Percentiles rank a stretch among this genome's conserved stretches.
These are phyloP conservation scores for Tretioscincus oriximinensis DNA, from an alignment of 2,113 vertebrate species.

Conservation along the genomic window DNA sequence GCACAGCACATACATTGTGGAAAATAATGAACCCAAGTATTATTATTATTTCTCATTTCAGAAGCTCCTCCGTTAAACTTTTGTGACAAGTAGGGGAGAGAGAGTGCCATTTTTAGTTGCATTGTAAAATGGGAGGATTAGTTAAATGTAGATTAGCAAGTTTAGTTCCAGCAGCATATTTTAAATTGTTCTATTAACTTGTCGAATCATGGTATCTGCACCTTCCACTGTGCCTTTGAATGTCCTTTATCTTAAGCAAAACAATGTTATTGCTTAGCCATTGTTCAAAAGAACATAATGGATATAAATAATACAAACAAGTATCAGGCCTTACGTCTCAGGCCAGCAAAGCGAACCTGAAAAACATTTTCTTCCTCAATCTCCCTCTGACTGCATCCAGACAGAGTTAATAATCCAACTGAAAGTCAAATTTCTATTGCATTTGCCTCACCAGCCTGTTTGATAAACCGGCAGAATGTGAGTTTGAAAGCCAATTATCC, in stretches of 20 bases:
- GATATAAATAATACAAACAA: no score
- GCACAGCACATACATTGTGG: constrained; percentile 11
- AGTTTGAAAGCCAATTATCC: no score
- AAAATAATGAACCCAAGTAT: constrained; percentile 39
- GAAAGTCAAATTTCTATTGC: no score
- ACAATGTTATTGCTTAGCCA: not conserved
- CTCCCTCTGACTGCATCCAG: no score
- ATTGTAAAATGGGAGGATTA: constrained; percentile 43
- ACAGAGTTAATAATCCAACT: no score
- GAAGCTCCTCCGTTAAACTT: constrained; percentile 47
- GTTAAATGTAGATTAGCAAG: constrained; percentile 39
- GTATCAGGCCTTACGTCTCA: not conserved
- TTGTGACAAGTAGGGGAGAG: constrained; percentile 33
- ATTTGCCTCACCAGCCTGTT: no score
- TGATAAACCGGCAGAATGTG: no score
- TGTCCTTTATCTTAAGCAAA: not conserved
- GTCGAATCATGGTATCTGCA: constrained; percentile 10
- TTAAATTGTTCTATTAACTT: constrained; percentile 25
- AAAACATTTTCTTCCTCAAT: not conserved
- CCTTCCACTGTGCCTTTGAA: not conserved
- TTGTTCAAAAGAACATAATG: no score
- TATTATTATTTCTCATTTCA: constrained; percentile 42
- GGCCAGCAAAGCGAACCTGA: not conserved
- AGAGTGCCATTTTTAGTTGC: constrained; percentile 38
- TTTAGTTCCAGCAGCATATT: not conserved